Evolutionary conservation across 2,797 vertebrate species (phyloP).

Genomic region (Bovichtus diacanthus): DNA sequence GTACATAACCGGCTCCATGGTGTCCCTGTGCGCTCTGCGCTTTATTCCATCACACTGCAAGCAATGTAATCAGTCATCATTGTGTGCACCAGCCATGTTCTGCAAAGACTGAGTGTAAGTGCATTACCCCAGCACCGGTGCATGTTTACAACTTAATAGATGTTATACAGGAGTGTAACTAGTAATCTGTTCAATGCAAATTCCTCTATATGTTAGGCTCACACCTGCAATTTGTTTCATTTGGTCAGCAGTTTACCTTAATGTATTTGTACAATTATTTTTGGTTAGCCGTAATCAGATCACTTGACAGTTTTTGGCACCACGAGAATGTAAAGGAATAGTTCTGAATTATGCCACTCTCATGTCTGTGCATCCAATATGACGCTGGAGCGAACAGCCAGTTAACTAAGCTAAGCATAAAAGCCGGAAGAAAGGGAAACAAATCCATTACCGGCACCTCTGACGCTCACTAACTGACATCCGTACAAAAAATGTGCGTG

Average conservation of each 20-base stretch:
- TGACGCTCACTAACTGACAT: background rate
- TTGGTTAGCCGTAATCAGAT: background rate
- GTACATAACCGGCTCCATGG: slow-evolving; percentile 37
- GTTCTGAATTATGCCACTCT: background rate
- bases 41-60: slow-evolving; percentile 34
- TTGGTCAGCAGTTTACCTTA: slow-evolving; percentile 1
- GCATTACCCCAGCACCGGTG: slow-evolving; percentile 22
- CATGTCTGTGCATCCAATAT: background rate
- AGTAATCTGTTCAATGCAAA: background rate
- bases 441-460: background rate
- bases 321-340: background rate
- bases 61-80: slow-evolving; percentile 53
- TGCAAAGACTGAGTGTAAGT: slow-evolving; percentile 32
- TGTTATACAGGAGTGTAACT: slow-evolving; percentile 10
- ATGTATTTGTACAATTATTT: too few species aligned
- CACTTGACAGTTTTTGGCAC: background rate
- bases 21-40: slow-evolving; percentile 33
- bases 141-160: slow-evolving; percentile 37
- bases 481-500: background rate
- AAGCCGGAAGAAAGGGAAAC: background rate
- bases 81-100: slow-evolving; percentile 52
- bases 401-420: background rate
- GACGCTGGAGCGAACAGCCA: background rate
- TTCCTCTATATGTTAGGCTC: slow-evolving; percentile 3
- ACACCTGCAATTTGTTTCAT: slow-evolving; percentile 4